Conservation (phyloP, 1,140 invertebrate genomes). For the Aphis craccivora region DNA sequence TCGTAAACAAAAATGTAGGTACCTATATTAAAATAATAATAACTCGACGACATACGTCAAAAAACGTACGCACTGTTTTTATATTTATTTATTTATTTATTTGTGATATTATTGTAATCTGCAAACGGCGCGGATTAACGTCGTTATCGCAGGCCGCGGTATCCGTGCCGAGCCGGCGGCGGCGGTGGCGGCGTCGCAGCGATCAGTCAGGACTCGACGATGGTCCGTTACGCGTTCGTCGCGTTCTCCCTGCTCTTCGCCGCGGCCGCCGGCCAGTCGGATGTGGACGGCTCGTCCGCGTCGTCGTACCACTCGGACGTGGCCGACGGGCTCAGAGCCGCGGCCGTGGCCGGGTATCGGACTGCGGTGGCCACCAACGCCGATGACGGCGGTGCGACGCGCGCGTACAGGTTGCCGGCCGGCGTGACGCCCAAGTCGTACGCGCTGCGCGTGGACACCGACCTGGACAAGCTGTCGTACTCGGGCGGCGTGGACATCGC, state of each 20-base stretch:
- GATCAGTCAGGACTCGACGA: background rate
- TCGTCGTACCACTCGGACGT: too few species aligned
- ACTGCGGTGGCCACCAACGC: background rate
- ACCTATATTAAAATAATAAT: too few species aligned
- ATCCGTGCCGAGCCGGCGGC: too few species aligned
- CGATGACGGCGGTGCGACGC: background rate
- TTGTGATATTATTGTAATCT: background rate
- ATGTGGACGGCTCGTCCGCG: too few species aligned
- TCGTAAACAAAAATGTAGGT: too few species aligned
- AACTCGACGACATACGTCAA: too few species aligned
- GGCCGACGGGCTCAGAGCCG: background rate
- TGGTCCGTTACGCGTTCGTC: background rate
- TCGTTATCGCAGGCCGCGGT: background rate
- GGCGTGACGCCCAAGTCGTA: conserved; percentile 33
- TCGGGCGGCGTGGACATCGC: background rate
- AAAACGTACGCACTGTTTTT: too few species aligned
- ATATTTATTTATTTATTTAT: too few species aligned
- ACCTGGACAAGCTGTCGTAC: conserved; percentile 6
- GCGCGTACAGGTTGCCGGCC: conserved; percentile 25
- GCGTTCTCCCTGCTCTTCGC: background rate
- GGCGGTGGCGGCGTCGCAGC: too few species aligned
- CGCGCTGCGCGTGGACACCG: background rate
- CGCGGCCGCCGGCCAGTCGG: background rate
- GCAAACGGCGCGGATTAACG: background rate
- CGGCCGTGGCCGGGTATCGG: background rate